Evolutionary conservation across 2,888 invertebrate genomes (phyloP), one percentile per base, ranked within the genome.

Genomic region (Patella depressa): DNA sequence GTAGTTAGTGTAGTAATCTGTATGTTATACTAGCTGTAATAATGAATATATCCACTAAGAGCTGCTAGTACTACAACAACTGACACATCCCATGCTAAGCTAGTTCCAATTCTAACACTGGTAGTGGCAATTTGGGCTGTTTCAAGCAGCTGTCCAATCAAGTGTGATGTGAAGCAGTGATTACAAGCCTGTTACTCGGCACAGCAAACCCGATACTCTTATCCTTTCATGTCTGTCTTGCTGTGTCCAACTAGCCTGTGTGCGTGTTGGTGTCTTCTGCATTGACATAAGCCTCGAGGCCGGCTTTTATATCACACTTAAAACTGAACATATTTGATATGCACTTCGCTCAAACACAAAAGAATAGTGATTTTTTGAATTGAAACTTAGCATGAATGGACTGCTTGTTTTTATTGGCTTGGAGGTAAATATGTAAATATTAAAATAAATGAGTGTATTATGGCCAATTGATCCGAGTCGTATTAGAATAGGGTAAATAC

Each of bases 61-160:
- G 45, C 45, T 45, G 45, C 45, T 45, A 45, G 45, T 45, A 45
- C 45, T 45, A 45, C 45, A 45, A 45, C 45, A 24, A 24, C 24
- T 24, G 65, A 65, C 24, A 65, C 24, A 65, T 65, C 65, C 19
- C 65, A 65, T 65, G 65, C 24, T 65, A 65, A 17, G 59, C 19
- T 59, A 19, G 65, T 65, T 65, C 65, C 65, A 24, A 65, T 24
- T 65, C 19, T 65, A 65, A 19, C 19, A 65, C 65, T 65, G 24
- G 65, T 65, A 45, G 45, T 45, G 45, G 45, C 65, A 65, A 24
- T 65, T 65, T 65, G 19, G 24, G 24, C 65, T 65, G 19, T 65
- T 65, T 65, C 65, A 65, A 24, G 19, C 65, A 65, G 65, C 65
- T 65, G 65, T 65, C 65, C 65, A 65, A 65, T 65, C 65, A 65